phyloP scores from a whole-genome alignment of 2,888 invertebrate genomes.

The Neria commutata region DNA sequence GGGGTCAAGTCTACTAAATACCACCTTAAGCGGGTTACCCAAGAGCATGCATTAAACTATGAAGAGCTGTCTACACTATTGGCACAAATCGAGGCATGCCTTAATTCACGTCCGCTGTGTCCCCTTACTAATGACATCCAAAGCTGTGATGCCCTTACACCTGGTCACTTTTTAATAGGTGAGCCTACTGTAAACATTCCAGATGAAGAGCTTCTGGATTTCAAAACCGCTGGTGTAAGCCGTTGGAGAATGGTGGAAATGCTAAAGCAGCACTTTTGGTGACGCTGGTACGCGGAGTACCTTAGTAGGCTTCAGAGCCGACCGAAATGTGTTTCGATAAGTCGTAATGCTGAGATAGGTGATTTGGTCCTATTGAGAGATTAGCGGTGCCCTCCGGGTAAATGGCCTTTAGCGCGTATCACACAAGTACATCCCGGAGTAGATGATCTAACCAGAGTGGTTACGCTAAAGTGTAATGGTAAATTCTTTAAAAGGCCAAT shows the following conservation, averaged over 20 bases:
- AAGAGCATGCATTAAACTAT: conserved; percentile 2
- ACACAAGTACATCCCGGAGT: conserved; percentile 9
- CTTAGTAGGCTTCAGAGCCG: background rate
- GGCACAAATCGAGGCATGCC: conserved; percentile 11
- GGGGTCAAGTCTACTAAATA: conserved; percentile 12
- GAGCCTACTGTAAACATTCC: background rate
- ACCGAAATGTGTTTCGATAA: background rate
- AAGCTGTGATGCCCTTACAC: conserved; percentile 10
- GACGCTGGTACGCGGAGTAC: conserved; percentile 13
- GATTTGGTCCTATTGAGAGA: background rate
- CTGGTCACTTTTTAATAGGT: conserved; percentile 2
- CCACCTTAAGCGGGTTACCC: conserved; percentile 6
- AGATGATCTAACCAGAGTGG: conserved; percentile 14
- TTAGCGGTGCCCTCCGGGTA: background rate
- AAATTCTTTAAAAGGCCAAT: conserved; percentile 3
- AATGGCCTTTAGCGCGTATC: background rate
- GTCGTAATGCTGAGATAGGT: background rate
- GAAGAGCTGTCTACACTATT: conserved; percentile 15
- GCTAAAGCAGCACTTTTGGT: conserved; percentile 14
- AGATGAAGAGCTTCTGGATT: background rate
- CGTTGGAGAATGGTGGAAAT: conserved; percentile 6
- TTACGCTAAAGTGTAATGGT: conserved; percentile 7
- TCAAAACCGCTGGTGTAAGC: background rate
- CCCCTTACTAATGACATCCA: conserved; percentile 3
- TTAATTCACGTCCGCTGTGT: conserved; percentile 14